Evolutionary conservation across 2,888 invertebrate genomes (phyloP), one percentile per base, ranked within the genome.

Genomic region (Dugesia japonica): DNA sequence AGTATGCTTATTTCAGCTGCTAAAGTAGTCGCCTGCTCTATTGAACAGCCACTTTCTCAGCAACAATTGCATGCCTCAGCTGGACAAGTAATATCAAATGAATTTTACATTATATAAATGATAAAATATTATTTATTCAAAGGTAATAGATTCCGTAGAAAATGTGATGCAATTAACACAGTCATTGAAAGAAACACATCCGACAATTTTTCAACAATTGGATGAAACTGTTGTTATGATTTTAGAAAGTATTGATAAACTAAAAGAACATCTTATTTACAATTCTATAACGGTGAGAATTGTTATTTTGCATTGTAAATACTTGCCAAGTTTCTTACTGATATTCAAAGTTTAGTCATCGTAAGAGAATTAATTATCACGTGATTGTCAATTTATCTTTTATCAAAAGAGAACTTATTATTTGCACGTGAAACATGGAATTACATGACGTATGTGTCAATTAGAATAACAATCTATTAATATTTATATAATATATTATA

Each of bases 1-100:
- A 95, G 95, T 56, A 95, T 97, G 82, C 87, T 98, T 0, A 97
- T 98, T 0, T 95, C 95, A 0, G 94, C 94, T 82, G 92, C 97
- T 23, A 94, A 95, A 87, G 87, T 88, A 73, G 87, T 88, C 17
- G 87, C 88, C 0, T 87, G 88, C 9, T 88, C 88, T 20, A 87
- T 88, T 79, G 84, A 86, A 75, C 86, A 86, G 80, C 86, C 86
- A 7, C 86, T 86, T n/a, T 88, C 87, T 81, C 88, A 95, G 82
- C 91, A 92, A 80, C 97, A 97, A 84, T 86, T 98, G 78, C 90
- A 91, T 77, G 90, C 90, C 77, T 95, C 98, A 0, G 92, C 94
- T 0, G 89, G 92, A 23, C 92, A 92, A 83, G 97, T 98, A 7
- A 27, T 27, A 72, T n/a, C 1, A 20, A 71, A 26, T 71, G 9